Conservation (phyloP, 1,140 invertebrate genomes). For the Trachymyrmex cornetzi region DNA sequence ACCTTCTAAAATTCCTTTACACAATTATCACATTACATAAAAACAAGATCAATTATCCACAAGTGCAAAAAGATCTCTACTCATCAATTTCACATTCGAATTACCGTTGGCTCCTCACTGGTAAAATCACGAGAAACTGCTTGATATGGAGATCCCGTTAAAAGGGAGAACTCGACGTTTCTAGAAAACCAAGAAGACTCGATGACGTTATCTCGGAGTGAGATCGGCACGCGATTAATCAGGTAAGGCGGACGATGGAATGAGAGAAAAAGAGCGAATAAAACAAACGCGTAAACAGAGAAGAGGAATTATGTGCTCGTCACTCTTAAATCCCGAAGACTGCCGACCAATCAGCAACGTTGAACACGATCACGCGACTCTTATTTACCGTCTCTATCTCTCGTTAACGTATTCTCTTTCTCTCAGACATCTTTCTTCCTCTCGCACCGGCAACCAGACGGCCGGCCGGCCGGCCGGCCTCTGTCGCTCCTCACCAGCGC, state of each 20-base stretch:
- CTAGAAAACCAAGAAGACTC: not conserved
- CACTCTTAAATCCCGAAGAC: constrained; percentile 38
- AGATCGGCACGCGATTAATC: constrained; percentile 33
- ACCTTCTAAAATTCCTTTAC: not conserved
- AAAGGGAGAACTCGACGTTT: not conserved
- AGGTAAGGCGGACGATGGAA: not conserved
- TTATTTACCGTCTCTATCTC: not conserved
- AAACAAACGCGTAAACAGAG: constrained; percentile 44
- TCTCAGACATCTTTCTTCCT: not conserved
- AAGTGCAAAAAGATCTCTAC: not conserved
- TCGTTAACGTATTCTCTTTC: not conserved
- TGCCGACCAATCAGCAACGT: constrained; percentile 20
- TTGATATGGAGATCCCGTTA: not conserved
- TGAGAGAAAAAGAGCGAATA: not conserved
- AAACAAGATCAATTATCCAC: not conserved
- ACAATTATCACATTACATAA: constrained; percentile 28
- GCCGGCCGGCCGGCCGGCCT: not conserved
- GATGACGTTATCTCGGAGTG: constrained; percentile 30
- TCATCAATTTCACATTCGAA: not conserved
- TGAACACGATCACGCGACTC: constrained; percentile 39
- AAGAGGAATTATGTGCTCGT: constrained; percentile 27
- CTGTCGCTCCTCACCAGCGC: not conserved
- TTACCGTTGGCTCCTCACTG: not conserved
- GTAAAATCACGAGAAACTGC: not conserved
- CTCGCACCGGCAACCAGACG: not conserved